Evolutionary conservation across 2,113 vertebrate genomes (phyloP), one percentile per base, ranked within the genome.

Genomic region (Ophthalmolycus amberensis): DNA sequence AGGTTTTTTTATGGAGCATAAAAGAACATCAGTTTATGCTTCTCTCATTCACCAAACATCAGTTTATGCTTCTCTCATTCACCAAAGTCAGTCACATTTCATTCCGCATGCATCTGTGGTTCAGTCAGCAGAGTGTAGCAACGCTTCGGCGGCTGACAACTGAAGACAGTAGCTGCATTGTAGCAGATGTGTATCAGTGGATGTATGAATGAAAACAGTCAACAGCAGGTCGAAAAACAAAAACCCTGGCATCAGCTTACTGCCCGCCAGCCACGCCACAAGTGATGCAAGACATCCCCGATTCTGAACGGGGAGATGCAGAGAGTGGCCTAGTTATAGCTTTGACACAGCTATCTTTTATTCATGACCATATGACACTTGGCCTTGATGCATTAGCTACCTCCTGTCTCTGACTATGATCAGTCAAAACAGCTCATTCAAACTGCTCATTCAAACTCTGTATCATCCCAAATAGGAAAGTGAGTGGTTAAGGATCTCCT

Each of bases 331-430:
- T 83, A 88, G 75, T 93, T 93, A 27, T 52, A 84, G 87, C 80
- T 80, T 34, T 86, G 84, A 90, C 83, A 82, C 79, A 58, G 65
- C 67, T 82, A 92, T 93, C 75, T 92, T 93, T 93, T 84, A 94
- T 94, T 91, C 85, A 92, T 81, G 75, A 70, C 85, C 89, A 91
- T 89, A 87, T 92, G 92, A 86, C 80, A 79, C 77, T 71, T 65
- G 75, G 60, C 72, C 77, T 73, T 65, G 73, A 64, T 83, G 80
- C 44, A 82, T 67, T 76, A 64, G 71, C 69, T 46, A 59, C 80
- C 86, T 84, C 79, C 75, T 78, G 76, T 85, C 27, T 65, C 46
- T 82, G 59, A 16, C 34, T 76, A 65, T 80, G 37, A 88, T 82
- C 66, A 64, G 44, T 75, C n/a, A 50, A 66, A 44, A 44, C 77